Conservation (phyloP, 2,888 invertebrate species). For the Ectobius pallidus region DNA sequence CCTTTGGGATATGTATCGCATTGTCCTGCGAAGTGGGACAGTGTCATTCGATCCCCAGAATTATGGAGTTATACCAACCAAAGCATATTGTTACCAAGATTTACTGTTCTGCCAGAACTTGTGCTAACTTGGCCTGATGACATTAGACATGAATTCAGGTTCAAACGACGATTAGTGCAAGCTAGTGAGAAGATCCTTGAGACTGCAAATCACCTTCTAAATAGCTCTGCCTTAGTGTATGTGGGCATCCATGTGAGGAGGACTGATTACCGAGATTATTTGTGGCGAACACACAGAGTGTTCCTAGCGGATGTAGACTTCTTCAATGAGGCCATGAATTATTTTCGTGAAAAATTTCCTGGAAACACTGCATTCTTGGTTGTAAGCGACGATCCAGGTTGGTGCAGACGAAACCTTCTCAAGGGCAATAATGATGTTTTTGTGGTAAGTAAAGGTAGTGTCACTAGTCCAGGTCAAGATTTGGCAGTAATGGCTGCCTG, state of each 20-base stretch:
- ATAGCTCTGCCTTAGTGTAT: constrained; percentile 52
- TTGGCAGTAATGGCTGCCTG: constrained; percentile 59
- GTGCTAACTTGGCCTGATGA: constrained; percentile 63
- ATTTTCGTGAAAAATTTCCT: constrained; percentile 55
- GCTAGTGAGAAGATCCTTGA: constrained; percentile 57
- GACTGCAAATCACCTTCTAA: constrained; percentile 49
- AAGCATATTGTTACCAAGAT: constrained; percentile 62
- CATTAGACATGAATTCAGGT: constrained; percentile 61
- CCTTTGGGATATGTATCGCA: constrained; percentile 61
- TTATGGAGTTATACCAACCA: constrained; percentile 64
- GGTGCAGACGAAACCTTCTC: constrained; percentile 56
- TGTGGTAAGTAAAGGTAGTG: constrained; percentile 52
- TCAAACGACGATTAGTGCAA: constrained; percentile 57
- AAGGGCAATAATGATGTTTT: constrained; percentile 52
- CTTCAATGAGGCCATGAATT: constrained; percentile 56
- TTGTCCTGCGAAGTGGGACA: constrained; percentile 58
- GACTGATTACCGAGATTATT: constrained; percentile 62
- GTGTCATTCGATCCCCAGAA: constrained; percentile 58
- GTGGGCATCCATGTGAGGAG: constrained; percentile 63
- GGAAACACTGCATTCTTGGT: constrained; percentile 54
- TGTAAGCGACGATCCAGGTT: constrained; percentile 58
- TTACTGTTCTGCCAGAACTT: constrained; percentile 60
- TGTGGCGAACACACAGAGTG: constrained; percentile 59
- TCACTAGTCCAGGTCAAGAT: constrained; percentile 54
- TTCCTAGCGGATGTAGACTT: constrained; percentile 54